phyloP scores from a whole-genome alignment of 2,113 vertebrate genomes.

The Chloroceryle aenea region DNA sequence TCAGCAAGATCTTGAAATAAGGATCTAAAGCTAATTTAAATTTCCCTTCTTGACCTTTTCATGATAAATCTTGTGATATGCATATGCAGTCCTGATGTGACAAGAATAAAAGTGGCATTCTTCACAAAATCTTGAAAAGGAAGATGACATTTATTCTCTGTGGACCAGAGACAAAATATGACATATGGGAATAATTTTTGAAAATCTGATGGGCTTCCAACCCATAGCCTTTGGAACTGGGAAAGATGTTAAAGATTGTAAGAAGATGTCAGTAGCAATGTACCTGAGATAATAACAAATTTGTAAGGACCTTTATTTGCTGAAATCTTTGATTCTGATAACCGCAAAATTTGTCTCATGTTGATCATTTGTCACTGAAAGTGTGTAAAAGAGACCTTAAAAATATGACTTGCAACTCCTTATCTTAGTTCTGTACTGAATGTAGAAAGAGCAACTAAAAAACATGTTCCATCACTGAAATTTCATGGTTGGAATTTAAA shows the following conservation, averaged over 20 bases:
- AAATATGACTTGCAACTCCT: conserved; percentile 1
- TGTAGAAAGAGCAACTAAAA: conserved; percentile 16
- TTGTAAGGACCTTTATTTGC: not conserved
- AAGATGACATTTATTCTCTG: not conserved
- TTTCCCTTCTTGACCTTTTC: not conserved
- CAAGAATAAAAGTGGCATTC: not conserved
- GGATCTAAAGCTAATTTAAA: not conserved
- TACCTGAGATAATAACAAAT: not conserved
- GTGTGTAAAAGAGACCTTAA: conserved; percentile 9
- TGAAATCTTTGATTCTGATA: not conserved
- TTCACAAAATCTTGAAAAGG: not conserved
- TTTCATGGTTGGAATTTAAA: conserved; percentile 62
- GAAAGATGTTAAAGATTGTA: not conserved
- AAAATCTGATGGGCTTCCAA: not conserved
- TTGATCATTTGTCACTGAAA: conserved; percentile 29
- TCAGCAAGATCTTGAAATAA: not conserved
- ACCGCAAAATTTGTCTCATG: not conserved
- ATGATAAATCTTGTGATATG: not conserved
- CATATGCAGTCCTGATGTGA: not conserved
- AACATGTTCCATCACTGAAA: not conserved
- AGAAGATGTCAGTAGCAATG: not conserved
- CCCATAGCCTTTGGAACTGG: not conserved
- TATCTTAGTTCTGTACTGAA: not conserved
- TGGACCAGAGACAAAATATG: not conserved
- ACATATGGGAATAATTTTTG: not conserved